Evolutionary conservation across 1,140 invertebrate genomes (phyloP).

Genomic region (Sipha flava): DNA sequence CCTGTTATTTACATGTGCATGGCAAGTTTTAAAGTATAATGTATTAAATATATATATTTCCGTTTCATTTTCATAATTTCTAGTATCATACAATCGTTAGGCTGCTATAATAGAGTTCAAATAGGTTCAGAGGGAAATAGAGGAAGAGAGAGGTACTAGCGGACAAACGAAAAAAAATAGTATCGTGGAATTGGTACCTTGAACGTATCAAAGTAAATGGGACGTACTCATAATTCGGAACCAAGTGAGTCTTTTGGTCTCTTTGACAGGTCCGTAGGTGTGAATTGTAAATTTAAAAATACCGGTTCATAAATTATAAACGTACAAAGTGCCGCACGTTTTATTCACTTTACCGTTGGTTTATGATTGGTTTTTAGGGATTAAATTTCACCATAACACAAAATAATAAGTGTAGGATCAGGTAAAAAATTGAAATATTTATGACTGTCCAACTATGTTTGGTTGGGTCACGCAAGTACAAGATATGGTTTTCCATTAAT

Average conservation of each 20-base stretch:
- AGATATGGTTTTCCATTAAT: neutral
- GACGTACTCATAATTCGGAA: neutral
- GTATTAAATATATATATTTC: too few species aligned
- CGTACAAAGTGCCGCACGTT: neutral
- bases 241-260: neutral
- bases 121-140: neutral
- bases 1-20: neutral
- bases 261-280: neutral
- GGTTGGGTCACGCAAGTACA: neutral
- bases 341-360: neutral
- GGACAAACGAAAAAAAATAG: neutral
- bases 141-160: too few species aligned
- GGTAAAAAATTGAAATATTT: neutral
- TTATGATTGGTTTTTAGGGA: slow-evolving; percentile 7
- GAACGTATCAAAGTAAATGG: neutral
- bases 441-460: neutral
- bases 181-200: neutral
- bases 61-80: too few species aligned
- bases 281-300: slow-evolving; percentile 12
- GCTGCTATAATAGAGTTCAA: neutral
- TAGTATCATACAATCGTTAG: too few species aligned
- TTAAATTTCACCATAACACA: neutral
- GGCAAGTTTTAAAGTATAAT: neutral
- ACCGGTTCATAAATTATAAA: neutral
- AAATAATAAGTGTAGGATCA: neutral